Percentiles rank a stretch among this genome's conserved stretches.
These are phyloP conservation scores for Acleris cristana DNA, from an alignment of 2,888 invertebrate genomes.

Conservation along the genomic window DNA sequence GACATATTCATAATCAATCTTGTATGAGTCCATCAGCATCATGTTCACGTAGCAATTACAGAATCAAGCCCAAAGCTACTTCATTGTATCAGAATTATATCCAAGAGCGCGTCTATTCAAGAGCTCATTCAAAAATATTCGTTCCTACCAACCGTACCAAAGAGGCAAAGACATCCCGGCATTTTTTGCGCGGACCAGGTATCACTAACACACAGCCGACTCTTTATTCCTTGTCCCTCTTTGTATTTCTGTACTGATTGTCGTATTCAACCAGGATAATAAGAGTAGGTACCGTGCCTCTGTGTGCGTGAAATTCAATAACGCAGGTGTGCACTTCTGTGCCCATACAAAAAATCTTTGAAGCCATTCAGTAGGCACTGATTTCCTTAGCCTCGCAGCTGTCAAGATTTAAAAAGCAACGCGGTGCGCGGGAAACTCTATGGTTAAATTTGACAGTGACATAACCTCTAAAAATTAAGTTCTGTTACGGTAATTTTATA, in stretches of 20 bases:
- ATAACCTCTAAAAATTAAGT: slow-evolving; percentile 31
- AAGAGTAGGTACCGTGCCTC: slow-evolving; percentile 43
- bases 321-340: slow-evolving; percentile 40
- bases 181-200: slow-evolving; percentile 50
- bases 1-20: background rate
- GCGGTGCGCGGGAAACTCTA: slow-evolving; percentile 30
- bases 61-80: slow-evolving; percentile 23
- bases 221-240: slow-evolving; percentile 49
- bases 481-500: slow-evolving; percentile 25
- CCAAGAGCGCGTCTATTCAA: slow-evolving; percentile 20
- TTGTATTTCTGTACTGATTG: slow-evolving; percentile 47
- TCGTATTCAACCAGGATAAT: slow-evolving; percentile 57
- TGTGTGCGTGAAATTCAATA: slow-evolving; percentile 47
- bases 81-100: slow-evolving; percentile 32
- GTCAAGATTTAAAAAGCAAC: slow-evolving; percentile 29
- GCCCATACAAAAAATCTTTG: slow-evolving; percentile 31
- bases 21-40: slow-evolving; percentile 3
- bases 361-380: slow-evolving; percentile 33
- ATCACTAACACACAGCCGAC: slow-evolving; percentile 47
- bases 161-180: slow-evolving; percentile 17
- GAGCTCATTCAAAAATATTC: slow-evolving; percentile 25
- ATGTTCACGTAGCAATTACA: slow-evolving; percentile 22
- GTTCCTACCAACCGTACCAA: slow-evolving; percentile 21
- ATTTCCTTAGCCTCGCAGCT: slow-evolving; percentile 35
- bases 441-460: slow-evolving; percentile 12